Evolutionary conservation across 2,113 vertebrate species (phyloP).

Genomic region (Rhabdomys dilectus): DNA sequence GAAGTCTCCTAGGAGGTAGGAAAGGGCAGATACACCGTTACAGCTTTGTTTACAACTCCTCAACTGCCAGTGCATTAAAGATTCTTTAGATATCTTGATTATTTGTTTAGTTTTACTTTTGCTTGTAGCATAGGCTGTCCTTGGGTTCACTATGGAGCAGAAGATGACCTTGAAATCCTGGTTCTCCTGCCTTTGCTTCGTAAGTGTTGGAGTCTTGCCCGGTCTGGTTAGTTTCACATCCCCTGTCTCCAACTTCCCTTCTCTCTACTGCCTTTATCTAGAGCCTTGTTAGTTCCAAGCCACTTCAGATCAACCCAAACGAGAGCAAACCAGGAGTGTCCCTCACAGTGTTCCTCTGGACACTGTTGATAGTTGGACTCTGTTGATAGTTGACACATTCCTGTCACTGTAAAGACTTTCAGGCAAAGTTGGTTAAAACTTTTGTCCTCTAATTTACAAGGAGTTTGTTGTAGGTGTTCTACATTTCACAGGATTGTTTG

Average conservation of each 20-base stretch:
- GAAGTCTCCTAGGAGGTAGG: not conserved
- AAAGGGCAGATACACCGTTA: not conserved
- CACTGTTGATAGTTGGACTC: not conserved
- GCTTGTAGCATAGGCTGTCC: not conserved
- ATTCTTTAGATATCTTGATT: not conserved
- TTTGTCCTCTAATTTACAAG: not conserved
- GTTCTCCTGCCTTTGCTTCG: not conserved
- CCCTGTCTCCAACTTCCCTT: not conserved
- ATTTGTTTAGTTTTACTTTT: not conserved
- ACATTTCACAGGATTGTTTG: slow-evolving; percentile 51
- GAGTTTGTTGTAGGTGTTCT: not conserved
- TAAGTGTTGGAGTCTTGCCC: not conserved
- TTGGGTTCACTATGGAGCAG: not conserved
- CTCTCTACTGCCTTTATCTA: not conserved
- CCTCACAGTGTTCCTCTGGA: not conserved
- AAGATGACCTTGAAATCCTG: not conserved
- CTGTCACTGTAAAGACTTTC: not conserved
- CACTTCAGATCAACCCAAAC: not conserved
- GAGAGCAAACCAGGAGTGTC: not conserved
- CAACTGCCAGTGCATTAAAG: not conserved
- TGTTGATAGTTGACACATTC: not conserved
- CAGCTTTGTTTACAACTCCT: not conserved
- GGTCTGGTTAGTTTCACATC: not conserved
- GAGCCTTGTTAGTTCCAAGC: not conserved
- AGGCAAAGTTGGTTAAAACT: not conserved